Conservation (phyloP, 2,797 vertebrate species). For the Graptemys geographica region DNA sequence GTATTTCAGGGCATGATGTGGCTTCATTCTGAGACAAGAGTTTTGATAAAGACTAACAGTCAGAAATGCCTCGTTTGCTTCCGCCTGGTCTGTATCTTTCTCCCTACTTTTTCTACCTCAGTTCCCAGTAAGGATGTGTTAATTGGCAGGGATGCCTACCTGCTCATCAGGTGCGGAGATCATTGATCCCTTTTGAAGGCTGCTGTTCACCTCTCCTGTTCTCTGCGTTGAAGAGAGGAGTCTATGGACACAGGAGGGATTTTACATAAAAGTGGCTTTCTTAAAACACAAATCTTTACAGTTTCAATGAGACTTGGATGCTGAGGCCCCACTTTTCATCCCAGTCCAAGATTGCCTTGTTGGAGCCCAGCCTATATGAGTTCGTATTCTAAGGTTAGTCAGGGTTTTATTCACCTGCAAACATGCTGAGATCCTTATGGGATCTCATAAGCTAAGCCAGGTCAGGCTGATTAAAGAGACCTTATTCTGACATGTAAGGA, state of each 20-base stretch:
- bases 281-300: not conserved
- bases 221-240: not conserved
- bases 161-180: not conserved
- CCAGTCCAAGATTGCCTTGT: not conserved
- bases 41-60: not conserved
- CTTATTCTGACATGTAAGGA: not conserved
- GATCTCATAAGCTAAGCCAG: not conserved
- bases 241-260: not conserved
- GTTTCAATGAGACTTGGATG: not conserved
- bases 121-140: not conserved
- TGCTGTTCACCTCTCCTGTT: not conserved
- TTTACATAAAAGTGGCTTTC: not conserved
- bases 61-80: not conserved
- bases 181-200: not conserved
- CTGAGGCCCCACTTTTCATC: not conserved
- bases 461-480: not conserved
- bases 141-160: not conserved
- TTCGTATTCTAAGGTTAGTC: not conserved
- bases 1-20: not conserved
- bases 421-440: not conserved
- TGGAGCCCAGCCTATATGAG: not conserved
- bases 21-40: not conserved
- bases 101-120: not conserved
- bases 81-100: not conserved
- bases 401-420: not conserved